phyloP scores from a whole-genome alignment of 2,113 vertebrate species.

The Brevimyrus niger region DNA sequence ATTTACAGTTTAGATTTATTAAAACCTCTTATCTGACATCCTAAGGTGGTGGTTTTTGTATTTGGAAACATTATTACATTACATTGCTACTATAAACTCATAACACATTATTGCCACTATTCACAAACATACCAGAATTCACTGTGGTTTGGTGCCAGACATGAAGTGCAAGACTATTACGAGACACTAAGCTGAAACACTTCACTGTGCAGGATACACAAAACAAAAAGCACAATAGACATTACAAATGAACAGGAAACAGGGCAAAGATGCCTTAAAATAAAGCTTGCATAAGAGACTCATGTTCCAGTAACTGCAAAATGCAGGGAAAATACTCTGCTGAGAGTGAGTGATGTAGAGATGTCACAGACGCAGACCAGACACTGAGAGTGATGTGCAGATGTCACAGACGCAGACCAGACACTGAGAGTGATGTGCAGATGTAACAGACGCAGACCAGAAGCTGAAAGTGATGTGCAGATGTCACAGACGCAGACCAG shows the following conservation, averaged over 20 bases:
- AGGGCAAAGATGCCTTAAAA: background rate
- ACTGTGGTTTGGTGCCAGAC: background rate
- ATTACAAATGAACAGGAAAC: background rate
- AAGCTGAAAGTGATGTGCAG: background rate
- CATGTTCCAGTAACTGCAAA: background rate
- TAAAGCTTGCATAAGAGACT: background rate
- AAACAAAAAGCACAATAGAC: background rate
- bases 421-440: background rate
- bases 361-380: background rate
- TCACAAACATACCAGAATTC: background rate
- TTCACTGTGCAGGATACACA: background rate
- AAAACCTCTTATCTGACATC: background rate
- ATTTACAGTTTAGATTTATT: background rate
- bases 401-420: background rate
- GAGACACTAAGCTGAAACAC: background rate
- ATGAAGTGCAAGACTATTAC: background rate
- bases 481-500: too few relatives aligned
- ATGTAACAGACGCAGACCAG: background rate
- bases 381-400: background rate
- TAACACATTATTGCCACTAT: background rate
- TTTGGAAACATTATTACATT: too few relatives aligned
- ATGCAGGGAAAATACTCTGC: background rate
- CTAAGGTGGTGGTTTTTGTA: background rate
- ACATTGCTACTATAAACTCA: too few relatives aligned
- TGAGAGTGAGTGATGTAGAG: background rate